phyloP scores from a whole-genome alignment of 2,888 invertebrate species.

The Petrolisthes cinctipes region DNA sequence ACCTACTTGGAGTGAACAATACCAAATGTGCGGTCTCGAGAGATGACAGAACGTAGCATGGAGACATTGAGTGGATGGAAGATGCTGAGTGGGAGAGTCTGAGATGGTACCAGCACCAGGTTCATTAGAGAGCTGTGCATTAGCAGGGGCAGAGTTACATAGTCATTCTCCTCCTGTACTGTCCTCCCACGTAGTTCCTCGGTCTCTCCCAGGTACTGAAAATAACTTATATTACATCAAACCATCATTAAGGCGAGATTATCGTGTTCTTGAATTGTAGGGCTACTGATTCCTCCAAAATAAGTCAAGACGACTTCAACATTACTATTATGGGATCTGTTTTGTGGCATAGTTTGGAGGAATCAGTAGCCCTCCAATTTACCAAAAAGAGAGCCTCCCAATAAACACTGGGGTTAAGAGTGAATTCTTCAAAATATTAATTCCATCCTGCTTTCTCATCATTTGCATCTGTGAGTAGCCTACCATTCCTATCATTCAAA shows the following conservation, averaged over 20 bases:
- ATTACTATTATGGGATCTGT: too few species aligned
- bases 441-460: background rate
- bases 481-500: background rate
- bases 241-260: too few species aligned
- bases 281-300: too few species aligned
- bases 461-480: too few species aligned
- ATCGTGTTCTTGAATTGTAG: too few species aligned
- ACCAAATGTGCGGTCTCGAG: conserved; percentile 77
- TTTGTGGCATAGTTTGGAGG: too few species aligned
- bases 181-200: conserved; percentile 78
- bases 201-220: conserved; percentile 75
- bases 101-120: conserved; percentile 80
- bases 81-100: conserved; percentile 81
- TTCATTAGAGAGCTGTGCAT: conserved; percentile 75
- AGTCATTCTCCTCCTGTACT: conserved; percentile 74
- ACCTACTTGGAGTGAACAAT: conserved; percentile 73
- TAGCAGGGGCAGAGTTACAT: conserved; percentile 73
- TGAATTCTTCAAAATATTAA: too few species aligned
- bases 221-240: background rate
- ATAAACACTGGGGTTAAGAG: too few species aligned
- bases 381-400: too few species aligned
- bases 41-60: conserved; percentile 75
- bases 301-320: too few species aligned
- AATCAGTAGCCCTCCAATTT: too few species aligned
- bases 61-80: conserved; percentile 73